Conservation (phyloP, 2,113 vertebrate genomes). For the Fregata magnificens region DNA sequence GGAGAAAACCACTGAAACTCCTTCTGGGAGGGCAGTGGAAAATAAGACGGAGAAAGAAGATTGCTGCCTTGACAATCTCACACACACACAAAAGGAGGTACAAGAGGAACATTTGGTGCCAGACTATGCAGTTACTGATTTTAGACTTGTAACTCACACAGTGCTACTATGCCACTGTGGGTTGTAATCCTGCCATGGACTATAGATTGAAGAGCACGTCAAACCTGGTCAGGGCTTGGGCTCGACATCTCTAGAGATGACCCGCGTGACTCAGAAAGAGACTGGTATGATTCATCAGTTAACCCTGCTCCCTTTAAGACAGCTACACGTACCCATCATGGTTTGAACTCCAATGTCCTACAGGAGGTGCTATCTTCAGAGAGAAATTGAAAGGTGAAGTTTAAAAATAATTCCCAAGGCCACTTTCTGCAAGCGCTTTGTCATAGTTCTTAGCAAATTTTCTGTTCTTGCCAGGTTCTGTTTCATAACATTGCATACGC, state of each 20-base stretch:
- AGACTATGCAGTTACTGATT: not conserved
- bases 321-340: too few species aligned
- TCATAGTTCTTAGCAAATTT: not conserved
- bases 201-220: not conserved
- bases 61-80: not conserved
- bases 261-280: not conserved
- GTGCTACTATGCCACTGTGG: not conserved
- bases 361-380: not conserved
- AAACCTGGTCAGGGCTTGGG: not conserved
- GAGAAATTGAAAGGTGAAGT: not conserved
- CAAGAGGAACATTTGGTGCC: not conserved
- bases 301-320: not conserved
- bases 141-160: not conserved
- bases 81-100: not conserved
- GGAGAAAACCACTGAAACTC: not conserved
- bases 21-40: not conserved
- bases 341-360: not conserved
- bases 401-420: not conserved
- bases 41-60: not conserved
- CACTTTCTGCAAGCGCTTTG: not conserved
- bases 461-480: not conserved
- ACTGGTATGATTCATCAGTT: not conserved
- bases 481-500: not conserved
- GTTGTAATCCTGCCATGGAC: not conserved
- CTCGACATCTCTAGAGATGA: not conserved